A percentile compares a stretch with the other conserved stretches of the same genome.
Conservation (phyloP, 2,797 vertebrate genomes). For the Loris lydekkerianus region DNA sequence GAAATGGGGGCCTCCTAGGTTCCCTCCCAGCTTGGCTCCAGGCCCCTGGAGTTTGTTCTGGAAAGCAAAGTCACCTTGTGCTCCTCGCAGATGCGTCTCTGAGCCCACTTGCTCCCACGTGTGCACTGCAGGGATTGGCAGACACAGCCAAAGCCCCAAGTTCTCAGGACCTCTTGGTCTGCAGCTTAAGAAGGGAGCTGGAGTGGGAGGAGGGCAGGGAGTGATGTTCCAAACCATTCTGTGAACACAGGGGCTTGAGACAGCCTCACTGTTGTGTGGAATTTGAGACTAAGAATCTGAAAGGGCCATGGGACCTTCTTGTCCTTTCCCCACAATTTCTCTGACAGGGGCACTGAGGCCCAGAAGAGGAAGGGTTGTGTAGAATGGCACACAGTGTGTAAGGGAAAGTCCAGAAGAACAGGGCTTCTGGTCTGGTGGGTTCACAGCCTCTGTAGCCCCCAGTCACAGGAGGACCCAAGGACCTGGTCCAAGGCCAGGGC, state of each 20-base stretch:
- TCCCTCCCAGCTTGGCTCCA: slow-evolving; percentile 32
- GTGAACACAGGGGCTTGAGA: background rate
- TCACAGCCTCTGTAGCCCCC: rapidly evolving
- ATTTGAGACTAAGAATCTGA: background rate
- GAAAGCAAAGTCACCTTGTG: background rate
- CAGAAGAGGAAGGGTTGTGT: background rate
- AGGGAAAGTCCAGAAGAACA: background rate
- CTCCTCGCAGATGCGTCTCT: too few relatives aligned
- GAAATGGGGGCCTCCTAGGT: background rate
- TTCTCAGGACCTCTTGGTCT: background rate
- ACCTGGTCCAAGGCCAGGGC: rapidly evolving
- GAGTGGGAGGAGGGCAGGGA: rapidly evolving
- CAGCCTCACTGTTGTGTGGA: rapidly evolving
- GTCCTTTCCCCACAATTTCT: background rate
- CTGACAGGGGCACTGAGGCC: background rate
- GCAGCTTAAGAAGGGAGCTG: too few relatives aligned
- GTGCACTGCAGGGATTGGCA: rapidly evolving
- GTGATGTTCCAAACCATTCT: background rate
- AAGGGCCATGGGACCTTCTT: background rate
- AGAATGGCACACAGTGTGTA: rapidly evolving
- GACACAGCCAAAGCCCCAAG: rapidly evolving
- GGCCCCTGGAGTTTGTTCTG: background rate
- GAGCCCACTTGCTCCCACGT: background rate
- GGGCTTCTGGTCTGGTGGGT: rapidly evolving
- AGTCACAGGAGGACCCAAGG: background rate